Evolutionary conservation across 2,888 invertebrate genomes (phyloP), one percentile per base, ranked within the genome.

Genomic region (Plagiodera versicolora): DNA sequence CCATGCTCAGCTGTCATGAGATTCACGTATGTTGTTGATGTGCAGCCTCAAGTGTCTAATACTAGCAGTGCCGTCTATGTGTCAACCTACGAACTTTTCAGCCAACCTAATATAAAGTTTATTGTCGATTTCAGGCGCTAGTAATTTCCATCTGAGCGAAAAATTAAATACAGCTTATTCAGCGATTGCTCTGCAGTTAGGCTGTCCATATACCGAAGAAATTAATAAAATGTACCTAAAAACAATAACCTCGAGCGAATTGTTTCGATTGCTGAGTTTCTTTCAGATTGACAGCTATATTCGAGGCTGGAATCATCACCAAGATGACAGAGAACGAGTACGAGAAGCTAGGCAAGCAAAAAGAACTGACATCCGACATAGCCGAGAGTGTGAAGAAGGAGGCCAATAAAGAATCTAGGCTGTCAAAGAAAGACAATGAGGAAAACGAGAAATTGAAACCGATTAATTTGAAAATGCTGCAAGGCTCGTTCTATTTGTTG

Each of bases 261-360:
- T n/a, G n/a, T n/a, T n/a, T n/a, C n/a, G n/a, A n/a, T n/a, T n/a
- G n/a, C 24, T 6, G 6, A 24, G 3, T 24, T 24, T 24, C 6
- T 24, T 6, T 5, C 48, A 90, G 90, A 24, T 79, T 90, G 1
- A 89, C 89, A 84, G 85, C 86, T 35, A 82, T 90, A 5, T 91
- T 90, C 70, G 90, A 91, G 80, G 88, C 89, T 1, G 91, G 91
- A 1, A 90, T 91, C 50, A 78, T 90, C 54, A 86, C 87, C 0
- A 90, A 90, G 80, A 89, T 91, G 83, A 90, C 91, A 0, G 87
- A 87, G 67, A 87, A 87, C 55, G 91, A 91, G 72, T 91, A 90
- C 74, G 88, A 86, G 73, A 87, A 86, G 64, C 82, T 90, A 66
- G 88, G 88, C 61, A 81, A 87, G 81, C 81, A 80, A 67, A 81